phyloP scores from a whole-genome alignment of 2,797 vertebrate genomes.

The Salarias fasciatus region DNA sequence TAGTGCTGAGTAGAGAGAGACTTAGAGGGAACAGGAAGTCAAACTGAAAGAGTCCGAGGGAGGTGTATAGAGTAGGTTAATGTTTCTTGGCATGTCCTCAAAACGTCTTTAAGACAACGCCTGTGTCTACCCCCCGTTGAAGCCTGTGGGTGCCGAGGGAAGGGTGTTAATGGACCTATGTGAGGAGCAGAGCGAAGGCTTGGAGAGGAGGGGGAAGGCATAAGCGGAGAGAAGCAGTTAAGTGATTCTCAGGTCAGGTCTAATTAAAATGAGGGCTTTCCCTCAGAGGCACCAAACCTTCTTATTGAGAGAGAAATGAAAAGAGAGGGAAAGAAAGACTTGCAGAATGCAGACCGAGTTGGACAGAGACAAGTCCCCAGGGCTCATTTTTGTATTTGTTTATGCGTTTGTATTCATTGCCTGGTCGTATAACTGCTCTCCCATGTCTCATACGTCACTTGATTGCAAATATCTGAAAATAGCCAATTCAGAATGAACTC shows the following conservation, averaged over 20 bases:
- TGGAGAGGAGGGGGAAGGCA: conserved; percentile 62
- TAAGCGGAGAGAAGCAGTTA: conserved; percentile 75
- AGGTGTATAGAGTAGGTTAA: conserved; percentile 76
- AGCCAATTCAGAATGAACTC: conserved; percentile 44
- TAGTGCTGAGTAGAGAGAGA: conserved; percentile 29
- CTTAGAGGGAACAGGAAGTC: conserved; percentile 39
- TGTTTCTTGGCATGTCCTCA: conserved; percentile 82
- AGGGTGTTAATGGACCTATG: conserved; percentile 85
- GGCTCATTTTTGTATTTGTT: conserved; percentile 63
- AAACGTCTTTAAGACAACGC: conserved; percentile 78
- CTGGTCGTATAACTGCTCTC: conserved; percentile 49
- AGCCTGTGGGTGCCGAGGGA: conserved; percentile 80
- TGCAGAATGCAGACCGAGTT: conserved; percentile 61
- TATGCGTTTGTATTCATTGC: conserved; percentile 62
- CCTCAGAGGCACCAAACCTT: conserved; percentile 77
- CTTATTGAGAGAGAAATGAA: conserved; percentile 74
- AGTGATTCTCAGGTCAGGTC: conserved; percentile 85
- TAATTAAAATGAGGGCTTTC: conserved; percentile 84
- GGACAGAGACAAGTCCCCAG: conserved; percentile 60
- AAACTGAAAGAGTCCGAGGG: conserved; percentile 63
- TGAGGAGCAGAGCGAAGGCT: conserved; percentile 76
- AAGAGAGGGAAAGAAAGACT: conserved; percentile 66
- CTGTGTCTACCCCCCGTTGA: conserved; percentile 74
- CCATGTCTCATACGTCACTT: conserved; percentile 44
- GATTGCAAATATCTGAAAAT: conserved; percentile 45